Base-by-base conservation (phyloP, 1,140 invertebrate genomes). In the Melanaphis sacchari region DNA sequence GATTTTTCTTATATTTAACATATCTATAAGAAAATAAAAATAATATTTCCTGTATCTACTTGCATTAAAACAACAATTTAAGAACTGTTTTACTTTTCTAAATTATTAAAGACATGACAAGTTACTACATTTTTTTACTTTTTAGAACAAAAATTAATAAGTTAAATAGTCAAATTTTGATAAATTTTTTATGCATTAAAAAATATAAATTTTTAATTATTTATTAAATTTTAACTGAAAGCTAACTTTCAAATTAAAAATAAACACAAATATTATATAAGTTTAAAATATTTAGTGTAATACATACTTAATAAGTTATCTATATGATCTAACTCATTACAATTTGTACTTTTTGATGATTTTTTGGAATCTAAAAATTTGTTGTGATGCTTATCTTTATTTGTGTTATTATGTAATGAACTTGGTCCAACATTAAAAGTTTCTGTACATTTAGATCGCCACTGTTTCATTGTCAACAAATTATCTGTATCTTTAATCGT, bases 401-500 rank as follows among this genome's bases (percentile, higher is more conserved):
- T 93, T 38, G 5, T 52, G 85, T 84, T 93, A 82, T 22, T 54
- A n/a, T 22, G 5, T 1, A 52, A 21, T 93, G 26, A 52, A 31
- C 26, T 36, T 18, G 36, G 59, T 54, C 36, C 81, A 49, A 18
- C 18, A 93, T 52, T 54, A 52, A 93, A 93, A 24, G 21, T 26
- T 93, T 84, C 46, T 8, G 81, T 93, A 31, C 46, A 93, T 54
- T 93, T 93, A 36, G 76, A 24, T 54, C 81, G 91, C 96, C 96
- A 97, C 90, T 96, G 96, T 91, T 96, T 96, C 54, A 96, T 95
- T 0, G 95, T 96, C 82, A 96, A 95, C 22, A 96, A 95, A 59
- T 95, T 95, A 94, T 97, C 97, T 54, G 95, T 95, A 21, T 96
- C 96, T 94, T 96, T 96, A 49, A 97, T 95, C 2, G 95, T 95